These are phyloP conservation scores for Bombus turneri DNA, from an alignment of 1,140 invertebrate species.

Conservation along the genomic window DNA sequence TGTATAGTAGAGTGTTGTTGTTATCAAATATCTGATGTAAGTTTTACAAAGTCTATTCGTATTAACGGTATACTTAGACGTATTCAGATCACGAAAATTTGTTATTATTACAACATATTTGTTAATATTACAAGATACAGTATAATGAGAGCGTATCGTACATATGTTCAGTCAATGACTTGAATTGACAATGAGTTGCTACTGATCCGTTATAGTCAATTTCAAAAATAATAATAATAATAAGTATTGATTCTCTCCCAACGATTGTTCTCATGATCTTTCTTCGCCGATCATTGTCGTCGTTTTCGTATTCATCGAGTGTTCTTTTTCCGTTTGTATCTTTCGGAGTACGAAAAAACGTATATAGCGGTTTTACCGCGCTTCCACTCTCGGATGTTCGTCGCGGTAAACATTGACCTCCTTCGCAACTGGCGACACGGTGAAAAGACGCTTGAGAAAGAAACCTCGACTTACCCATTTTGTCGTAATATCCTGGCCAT, in stretches of 20 bases:
- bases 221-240: neutral
- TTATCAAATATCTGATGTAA: too few relatives aligned
- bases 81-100: too few relatives aligned
- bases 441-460: constrained; percentile 50
- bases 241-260: too few relatives aligned
- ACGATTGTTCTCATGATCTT: too few relatives aligned
- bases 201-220: neutral
- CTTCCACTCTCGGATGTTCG: constrained; percentile 19
- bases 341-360: neutral
- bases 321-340: neutral
- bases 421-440: constrained; percentile 43
- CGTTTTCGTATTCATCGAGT: neutral
- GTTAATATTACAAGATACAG: too few relatives aligned
- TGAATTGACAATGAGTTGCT: too few relatives aligned
- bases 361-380: neutral
- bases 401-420: constrained; percentile 48
- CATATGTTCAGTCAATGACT: neutral
- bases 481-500: constrained; percentile 50
- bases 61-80: too few relatives aligned
- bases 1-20: too few relatives aligned
- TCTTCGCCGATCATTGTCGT: neutral
- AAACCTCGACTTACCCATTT: constrained; percentile 41
- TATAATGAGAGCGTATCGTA: too few relatives aligned
- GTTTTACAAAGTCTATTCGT: too few relatives aligned
- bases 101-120: too few relatives aligned